phyloP scores from a whole-genome alignment of 2,113 vertebrate genomes.

The Oncorhynchus gorbuscha region DNA sequence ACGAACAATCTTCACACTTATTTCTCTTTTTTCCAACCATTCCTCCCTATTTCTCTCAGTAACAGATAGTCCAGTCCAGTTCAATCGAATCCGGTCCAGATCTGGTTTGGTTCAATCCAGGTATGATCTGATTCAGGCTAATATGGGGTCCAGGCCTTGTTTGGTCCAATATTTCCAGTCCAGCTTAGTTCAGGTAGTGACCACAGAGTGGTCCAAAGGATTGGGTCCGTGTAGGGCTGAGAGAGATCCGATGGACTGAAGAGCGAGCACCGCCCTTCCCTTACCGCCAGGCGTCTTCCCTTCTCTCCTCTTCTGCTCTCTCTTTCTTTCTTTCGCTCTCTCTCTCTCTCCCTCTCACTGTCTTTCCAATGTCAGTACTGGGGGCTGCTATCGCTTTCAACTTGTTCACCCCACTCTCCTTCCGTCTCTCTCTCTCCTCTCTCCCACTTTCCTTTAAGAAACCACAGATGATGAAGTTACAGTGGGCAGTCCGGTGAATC shows the following conservation, averaged over 20 bases:
- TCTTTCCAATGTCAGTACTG: neutral
- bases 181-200: neutral
- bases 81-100: slow-evolving; percentile 8
- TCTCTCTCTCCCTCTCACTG: no score
- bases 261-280: slow-evolving; percentile 25
- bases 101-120: slow-evolving; percentile 10
- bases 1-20: neutral
- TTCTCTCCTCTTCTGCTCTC: no score
- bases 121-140: no score
- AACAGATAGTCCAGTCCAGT: slow-evolving; percentile 5
- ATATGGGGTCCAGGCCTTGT: no score
- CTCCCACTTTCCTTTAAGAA: slow-evolving; percentile 14
- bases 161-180: neutral
- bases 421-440: slow-evolving; percentile 10
- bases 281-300: slow-evolving; percentile 5
- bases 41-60: no score
- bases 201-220: slow-evolving; percentile 44
- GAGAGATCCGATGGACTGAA: slow-evolving; percentile 41
- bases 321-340: no score
- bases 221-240: slow-evolving; percentile 36
- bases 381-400: no score
- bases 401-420: slow-evolving; percentile 16
- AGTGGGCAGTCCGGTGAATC: neutral
- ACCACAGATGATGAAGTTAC: slow-evolving; percentile 2
- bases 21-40: neutral